phyloP scores from a whole-genome alignment of 2,888 invertebrate genomes.

The Latheticus oryzae region DNA sequence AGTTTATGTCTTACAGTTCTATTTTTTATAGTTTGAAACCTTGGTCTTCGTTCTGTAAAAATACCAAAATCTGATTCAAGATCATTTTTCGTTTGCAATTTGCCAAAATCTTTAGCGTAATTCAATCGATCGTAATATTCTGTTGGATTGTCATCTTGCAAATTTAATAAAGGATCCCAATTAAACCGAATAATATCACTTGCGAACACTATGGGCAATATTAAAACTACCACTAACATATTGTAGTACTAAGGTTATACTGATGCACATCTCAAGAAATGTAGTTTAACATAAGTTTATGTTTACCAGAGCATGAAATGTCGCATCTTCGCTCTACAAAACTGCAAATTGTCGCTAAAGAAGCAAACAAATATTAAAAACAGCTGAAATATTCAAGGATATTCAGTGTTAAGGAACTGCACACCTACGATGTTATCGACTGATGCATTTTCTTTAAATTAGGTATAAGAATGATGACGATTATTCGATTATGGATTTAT shows the following conservation, averaged over 20 bases:
- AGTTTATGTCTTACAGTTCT: constrained; percentile 35
- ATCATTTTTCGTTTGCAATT: constrained; percentile 19
- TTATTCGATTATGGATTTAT: too few species aligned
- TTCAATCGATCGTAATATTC: constrained; percentile 6
- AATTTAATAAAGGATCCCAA: constrained; percentile 5
- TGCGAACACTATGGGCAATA: constrained; percentile 13
- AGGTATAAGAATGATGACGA: too few species aligned
- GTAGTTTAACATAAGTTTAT: not conserved
- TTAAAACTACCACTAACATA: not conserved
- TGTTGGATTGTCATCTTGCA: not conserved
- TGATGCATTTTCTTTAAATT: constrained; percentile 7
- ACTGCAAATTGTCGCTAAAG: constrained; percentile 9
- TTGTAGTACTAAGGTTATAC: constrained; percentile 18
- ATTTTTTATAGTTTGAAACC: constrained; percentile 16
- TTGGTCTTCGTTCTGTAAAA: constrained; percentile 26
- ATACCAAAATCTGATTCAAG: constrained; percentile 49
- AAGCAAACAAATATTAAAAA: too few species aligned
- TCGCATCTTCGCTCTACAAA: constrained; percentile 36
- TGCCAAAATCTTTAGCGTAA: constrained; percentile 1
- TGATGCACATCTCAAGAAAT: not conserved
- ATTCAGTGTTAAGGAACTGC: too few species aligned
- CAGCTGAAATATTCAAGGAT: too few species aligned
- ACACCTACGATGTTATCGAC: constrained; percentile 1
- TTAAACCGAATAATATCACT: constrained; percentile 18
- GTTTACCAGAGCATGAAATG: constrained; percentile 38